Percentiles rank a stretch among this genome's conserved stretches.
These are phyloP conservation scores for Osmerus eperlanus DNA, from an alignment of 2,113 vertebrate genomes.

Conservation along the genomic window DNA sequence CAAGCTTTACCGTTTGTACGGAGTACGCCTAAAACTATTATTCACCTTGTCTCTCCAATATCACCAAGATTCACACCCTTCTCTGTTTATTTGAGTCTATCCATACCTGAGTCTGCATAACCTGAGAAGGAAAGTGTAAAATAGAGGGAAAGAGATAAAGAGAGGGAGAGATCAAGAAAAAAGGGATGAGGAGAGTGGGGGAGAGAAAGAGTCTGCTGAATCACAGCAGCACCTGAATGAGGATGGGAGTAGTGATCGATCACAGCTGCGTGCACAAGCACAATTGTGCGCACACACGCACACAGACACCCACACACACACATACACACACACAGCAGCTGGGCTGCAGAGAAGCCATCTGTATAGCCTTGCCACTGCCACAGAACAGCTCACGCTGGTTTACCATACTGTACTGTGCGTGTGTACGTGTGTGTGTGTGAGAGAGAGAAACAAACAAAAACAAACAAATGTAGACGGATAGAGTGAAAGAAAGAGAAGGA, in stretches of 20 bases:
- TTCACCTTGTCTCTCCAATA: too few species aligned
- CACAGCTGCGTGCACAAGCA: background rate
- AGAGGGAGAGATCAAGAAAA: too few species aligned
- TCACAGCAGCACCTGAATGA: slow-evolving; percentile 45
- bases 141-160: too few species aligned
- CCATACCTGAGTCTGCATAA: too few species aligned
- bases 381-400: background rate
- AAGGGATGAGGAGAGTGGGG: too few species aligned
- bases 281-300: background rate
- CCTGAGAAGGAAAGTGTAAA: too few species aligned
- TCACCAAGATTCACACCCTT: too few species aligned
- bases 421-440: slow-evolving; percentile 34
- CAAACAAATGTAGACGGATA: slow-evolving; percentile 9
- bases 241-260: slow-evolving; percentile 52
- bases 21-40: too few species aligned
- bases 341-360: slow-evolving; percentile 50
- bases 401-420: background rate
- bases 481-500: background rate
- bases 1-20: too few species aligned
- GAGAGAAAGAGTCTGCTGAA: slow-evolving; percentile 41
- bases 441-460: background rate
- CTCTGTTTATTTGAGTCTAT: too few species aligned
- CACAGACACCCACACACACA: slow-evolving; percentile 20
- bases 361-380: slow-evolving; percentile 28
- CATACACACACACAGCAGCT: slow-evolving; percentile 31